These are phyloP conservation scores for Panzeria rudis DNA, from an alignment of 2,888 invertebrate genomes.

Conservation along the genomic window DNA sequence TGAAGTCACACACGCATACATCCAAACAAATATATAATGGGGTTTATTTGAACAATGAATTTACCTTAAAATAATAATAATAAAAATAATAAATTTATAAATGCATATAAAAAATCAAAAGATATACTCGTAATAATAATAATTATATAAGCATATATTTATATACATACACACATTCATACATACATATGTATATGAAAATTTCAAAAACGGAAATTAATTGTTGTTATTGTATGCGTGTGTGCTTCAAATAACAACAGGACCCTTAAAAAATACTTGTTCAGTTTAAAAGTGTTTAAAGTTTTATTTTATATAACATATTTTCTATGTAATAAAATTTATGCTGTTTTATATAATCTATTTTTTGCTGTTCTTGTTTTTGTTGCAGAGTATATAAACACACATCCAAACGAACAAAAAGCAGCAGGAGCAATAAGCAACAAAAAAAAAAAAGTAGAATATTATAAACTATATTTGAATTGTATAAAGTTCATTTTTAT, in stretches of 20 bases:
- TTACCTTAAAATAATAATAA: slow-evolving; percentile 50
- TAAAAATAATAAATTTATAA: slow-evolving; percentile 36
- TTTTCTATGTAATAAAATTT: slow-evolving; percentile 39
- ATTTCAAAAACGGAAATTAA: slow-evolving; percentile 44
- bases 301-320: slow-evolving; percentile 29
- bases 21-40: not conserved
- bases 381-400: not conserved
- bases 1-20: not conserved
- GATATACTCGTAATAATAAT: not conserved
- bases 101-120: slow-evolving; percentile 1
- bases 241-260: slow-evolving; percentile 44
- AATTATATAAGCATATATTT: not conserved
- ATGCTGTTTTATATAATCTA: slow-evolving; percentile 8
- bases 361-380: slow-evolving; percentile 13
- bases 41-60: slow-evolving; percentile 33
- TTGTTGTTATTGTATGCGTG: slow-evolving; percentile 46
- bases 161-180: not conserved
- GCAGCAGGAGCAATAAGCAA: slow-evolving; percentile 20
- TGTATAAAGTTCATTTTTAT: slow-evolving; percentile 37
- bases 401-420: slow-evolving; percentile 1
- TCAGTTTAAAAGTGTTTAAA: slow-evolving; percentile 55
- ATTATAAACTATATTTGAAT: slow-evolving; percentile 57
- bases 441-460: slow-evolving; percentile 1
- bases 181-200: not conserved
- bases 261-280: slow-evolving; percentile 50